Conservation (phyloP, 2,113 vertebrate species). For the Triplophysa tibetana region DNA sequence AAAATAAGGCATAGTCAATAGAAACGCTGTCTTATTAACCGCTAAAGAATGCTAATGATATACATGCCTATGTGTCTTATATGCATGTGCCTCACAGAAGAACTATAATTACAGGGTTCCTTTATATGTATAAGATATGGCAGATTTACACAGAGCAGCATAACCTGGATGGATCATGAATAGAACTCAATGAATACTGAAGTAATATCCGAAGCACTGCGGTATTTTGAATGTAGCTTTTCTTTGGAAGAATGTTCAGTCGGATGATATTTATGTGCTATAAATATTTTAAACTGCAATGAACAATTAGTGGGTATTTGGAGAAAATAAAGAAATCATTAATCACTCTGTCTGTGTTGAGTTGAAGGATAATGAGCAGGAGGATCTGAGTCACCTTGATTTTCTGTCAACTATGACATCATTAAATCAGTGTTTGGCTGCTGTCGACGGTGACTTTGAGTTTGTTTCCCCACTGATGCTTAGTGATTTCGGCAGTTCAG, state of each 20-base stretch:
- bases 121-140: constrained; percentile 47
- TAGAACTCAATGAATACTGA: background rate
- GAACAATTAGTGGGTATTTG: constrained; percentile 50
- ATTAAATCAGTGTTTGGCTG: constrained; percentile 48
- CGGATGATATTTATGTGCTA: constrained; percentile 50
- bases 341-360: constrained; percentile 42
- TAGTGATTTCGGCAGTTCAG: constrained; percentile 44
- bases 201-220: background rate
- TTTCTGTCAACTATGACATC: constrained; percentile 44
- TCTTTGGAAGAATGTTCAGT: constrained; percentile 27
- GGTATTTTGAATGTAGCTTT: constrained; percentile 8
- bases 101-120: constrained; percentile 43
- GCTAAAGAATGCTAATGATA: constrained; percentile 68
- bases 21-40: constrained; percentile 56
- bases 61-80: constrained; percentile 48
- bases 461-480: constrained; percentile 52
- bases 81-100: constrained; percentile 47
- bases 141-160: constrained; percentile 30
- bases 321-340: constrained; percentile 51
- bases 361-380: constrained; percentile 46
- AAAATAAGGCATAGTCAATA: constrained; percentile 52
- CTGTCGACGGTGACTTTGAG: constrained; percentile 58
- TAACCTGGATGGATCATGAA: constrained; percentile 1
- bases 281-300: constrained; percentile 54
- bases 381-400: constrained; percentile 51